Conservation (phyloP, 2,113 vertebrate genomes). For the Lophotis ruficrista region DNA sequence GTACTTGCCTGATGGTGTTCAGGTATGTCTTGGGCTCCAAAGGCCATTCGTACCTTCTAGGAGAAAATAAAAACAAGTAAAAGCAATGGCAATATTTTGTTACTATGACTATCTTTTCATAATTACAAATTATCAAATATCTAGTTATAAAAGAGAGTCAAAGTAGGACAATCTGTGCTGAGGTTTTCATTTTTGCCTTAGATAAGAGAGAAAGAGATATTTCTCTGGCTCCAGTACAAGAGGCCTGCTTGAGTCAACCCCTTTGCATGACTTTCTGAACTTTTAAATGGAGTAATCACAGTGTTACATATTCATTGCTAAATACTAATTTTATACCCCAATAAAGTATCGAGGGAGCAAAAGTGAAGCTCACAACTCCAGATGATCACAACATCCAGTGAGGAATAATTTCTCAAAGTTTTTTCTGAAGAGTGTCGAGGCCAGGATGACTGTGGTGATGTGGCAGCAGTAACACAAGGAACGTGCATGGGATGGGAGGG, state of each 20-base stretch:
- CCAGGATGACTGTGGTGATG: not conserved
- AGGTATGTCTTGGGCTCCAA: not conserved
- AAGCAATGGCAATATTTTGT: not conserved
- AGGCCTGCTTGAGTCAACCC: not conserved
- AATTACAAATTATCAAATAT: not conserved
- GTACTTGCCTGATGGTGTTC: not conserved
- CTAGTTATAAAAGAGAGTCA: not conserved
- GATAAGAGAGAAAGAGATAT: not conserved
- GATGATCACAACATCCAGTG: not conserved
- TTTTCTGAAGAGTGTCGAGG: rapidly evolving
- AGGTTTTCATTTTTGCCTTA: not conserved
- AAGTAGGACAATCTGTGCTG: not conserved
- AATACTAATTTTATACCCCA: not conserved
- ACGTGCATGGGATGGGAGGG: rapidly evolving
- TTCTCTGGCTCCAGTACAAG: not conserved
- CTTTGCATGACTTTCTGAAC: not conserved
- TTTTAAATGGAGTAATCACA: not conserved
- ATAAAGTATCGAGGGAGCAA: not conserved
- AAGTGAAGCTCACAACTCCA: not conserved
- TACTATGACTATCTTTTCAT: not conserved
- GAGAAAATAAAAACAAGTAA: not conserved
- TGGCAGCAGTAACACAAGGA: not conserved
- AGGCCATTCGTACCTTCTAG: not conserved
- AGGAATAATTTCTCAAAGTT: not conserved
- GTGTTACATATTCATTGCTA: not conserved